phyloP scores from a whole-genome alignment of 2,797 vertebrate genomes.

The Xyrichtys novacula region DNA sequence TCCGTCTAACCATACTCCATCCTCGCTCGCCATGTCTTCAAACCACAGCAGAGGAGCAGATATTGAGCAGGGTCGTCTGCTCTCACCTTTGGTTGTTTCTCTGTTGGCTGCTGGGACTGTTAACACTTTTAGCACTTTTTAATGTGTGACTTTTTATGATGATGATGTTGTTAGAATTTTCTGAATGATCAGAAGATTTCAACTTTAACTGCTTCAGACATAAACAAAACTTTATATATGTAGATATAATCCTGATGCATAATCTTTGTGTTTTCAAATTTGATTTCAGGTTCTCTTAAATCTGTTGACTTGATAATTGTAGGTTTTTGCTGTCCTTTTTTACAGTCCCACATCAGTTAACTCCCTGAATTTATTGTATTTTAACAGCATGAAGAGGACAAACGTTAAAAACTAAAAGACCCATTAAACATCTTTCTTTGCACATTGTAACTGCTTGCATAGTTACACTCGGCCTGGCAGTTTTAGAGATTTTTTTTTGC shows the following conservation, averaged over 20 bases:
- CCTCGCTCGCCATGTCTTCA: not conserved
- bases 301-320: not conserved
- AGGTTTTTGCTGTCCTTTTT: slow-evolving; percentile 4
- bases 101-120: slow-evolving; percentile 56
- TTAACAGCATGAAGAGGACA: not conserved
- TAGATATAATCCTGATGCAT: slow-evolving; percentile 18
- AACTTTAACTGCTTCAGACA: slow-evolving; percentile 16
- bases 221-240: slow-evolving; percentile 3
- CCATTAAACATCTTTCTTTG: not conserved
- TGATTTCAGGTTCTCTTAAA: not conserved
- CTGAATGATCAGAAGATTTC: slow-evolving; percentile 25
- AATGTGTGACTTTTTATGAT: slow-evolving; percentile 36
- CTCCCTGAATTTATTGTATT: not conserved
- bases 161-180: slow-evolving; percentile 35
- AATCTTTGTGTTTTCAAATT: slow-evolving; percentile 4
- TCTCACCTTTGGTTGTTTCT: slow-evolving; percentile 9
- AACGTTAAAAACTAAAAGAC: not conserved
- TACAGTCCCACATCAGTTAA: not conserved
- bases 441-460: not conserved
- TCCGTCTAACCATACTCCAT: slow-evolving; percentile 1
- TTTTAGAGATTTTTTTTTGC: not conserved
- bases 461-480: slow-evolving; percentile 19
- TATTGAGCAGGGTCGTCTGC: not conserved
- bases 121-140: slow-evolving; percentile 74
- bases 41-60: slow-evolving; percentile 11